phyloP scores from a whole-genome alignment of 2,797 vertebrate genomes.

The Alcedo quadribrachys region DNA sequence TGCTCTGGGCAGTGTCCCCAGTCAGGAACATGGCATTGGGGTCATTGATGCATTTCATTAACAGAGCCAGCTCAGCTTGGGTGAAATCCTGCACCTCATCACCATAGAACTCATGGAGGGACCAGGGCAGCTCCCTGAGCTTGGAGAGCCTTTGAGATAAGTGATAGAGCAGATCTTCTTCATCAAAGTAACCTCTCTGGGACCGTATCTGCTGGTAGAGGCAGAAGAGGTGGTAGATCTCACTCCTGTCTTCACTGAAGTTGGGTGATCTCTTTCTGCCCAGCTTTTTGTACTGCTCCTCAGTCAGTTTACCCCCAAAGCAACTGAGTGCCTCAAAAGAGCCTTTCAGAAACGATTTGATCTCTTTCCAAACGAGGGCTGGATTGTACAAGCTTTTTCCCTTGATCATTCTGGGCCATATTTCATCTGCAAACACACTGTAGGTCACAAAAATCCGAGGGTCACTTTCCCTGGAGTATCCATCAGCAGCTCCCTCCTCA shows the following conservation, averaged over 20 bases:
- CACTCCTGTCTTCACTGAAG: conserved; percentile 81
- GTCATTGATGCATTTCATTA: conserved; percentile 83
- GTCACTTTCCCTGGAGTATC: conserved; percentile 54
- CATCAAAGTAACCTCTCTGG: conserved; percentile 81
- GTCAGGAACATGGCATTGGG: conserved; percentile 87
- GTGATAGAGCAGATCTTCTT: conserved; percentile 82
- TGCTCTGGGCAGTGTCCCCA: conserved; percentile 85
- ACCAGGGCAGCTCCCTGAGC: conserved; percentile 78
- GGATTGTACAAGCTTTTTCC: conserved; percentile 80
- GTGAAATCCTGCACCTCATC: conserved; percentile 87
- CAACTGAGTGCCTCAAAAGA: conserved; percentile 82
- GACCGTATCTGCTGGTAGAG: conserved; percentile 80
- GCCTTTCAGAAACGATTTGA: conserved; percentile 84
- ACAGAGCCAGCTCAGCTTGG: conserved; percentile 79
- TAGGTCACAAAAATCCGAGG: conserved; percentile 80
- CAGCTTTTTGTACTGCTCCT: conserved; percentile 81
- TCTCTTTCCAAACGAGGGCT: conserved; percentile 84
- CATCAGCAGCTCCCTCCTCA: conserved; percentile 70
- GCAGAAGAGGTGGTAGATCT: conserved; percentile 81
- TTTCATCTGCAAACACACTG: conserved; percentile 73
- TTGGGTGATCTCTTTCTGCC: conserved; percentile 80
- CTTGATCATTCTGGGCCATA: conserved; percentile 84
- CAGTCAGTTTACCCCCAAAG: conserved; percentile 74
- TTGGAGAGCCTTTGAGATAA: conserved; percentile 77
- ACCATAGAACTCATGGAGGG: conserved; percentile 83